These are phyloP conservation scores for Agrotis clavis DNA, from an alignment of 2,888 invertebrate species.

Conservation along the genomic window DNA sequence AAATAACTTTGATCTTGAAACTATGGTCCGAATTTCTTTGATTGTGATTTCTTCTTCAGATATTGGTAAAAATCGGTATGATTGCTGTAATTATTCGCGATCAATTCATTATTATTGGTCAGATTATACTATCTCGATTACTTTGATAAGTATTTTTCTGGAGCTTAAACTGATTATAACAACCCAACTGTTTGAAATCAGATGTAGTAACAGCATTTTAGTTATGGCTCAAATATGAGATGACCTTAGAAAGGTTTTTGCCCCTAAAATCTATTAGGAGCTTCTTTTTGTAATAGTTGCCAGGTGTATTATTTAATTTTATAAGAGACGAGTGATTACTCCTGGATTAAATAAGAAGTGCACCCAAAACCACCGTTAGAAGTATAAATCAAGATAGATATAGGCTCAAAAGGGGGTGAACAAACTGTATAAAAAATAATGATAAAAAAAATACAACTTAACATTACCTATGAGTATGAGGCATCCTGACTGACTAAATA, in stretches of 20 bases:
- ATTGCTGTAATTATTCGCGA: constrained; percentile 33
- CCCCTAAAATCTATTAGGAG: neutral
- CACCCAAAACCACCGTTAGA: neutral
- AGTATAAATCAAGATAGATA: neutral
- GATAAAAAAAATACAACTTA: neutral
- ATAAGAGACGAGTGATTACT: no score
- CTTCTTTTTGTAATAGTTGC: constrained; percentile 17
- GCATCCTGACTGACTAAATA: neutral
- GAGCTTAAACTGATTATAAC: neutral
- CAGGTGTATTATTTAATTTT: neutral
- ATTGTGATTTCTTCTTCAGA: constrained; percentile 19
- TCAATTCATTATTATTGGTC: constrained; percentile 15
- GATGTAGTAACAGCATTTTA: neutral
- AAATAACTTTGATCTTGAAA: constrained; percentile 21
- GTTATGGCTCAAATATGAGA: constrained; percentile 3
- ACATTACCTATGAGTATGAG: no score
- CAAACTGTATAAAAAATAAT: neutral
- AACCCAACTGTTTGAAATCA: neutral
- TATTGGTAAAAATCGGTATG: constrained; percentile 28
- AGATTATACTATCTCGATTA: constrained; percentile 23
- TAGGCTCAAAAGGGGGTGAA: neutral
- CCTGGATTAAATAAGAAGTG: no score
- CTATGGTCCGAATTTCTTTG: constrained; percentile 3
- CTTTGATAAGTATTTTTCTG: constrained; percentile 10
- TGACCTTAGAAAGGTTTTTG: constrained; percentile 41